These are phyloP conservation scores for Lepidurus packardi DNA, from an alignment of 1,140 invertebrate species.

Conservation along the genomic window DNA sequence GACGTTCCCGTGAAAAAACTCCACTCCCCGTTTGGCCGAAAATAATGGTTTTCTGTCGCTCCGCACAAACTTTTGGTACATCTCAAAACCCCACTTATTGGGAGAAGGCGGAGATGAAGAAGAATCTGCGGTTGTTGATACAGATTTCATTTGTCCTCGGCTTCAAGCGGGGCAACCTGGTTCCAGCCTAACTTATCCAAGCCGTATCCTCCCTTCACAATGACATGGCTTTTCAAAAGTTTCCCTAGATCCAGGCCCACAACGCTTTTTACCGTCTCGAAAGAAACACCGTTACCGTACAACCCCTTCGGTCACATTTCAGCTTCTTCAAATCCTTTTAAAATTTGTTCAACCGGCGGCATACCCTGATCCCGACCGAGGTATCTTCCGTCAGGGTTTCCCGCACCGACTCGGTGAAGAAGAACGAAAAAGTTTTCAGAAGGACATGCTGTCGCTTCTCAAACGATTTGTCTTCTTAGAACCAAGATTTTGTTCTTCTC, in stretches of 20 bases:
- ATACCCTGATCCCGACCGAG: background rate
- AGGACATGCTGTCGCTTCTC: background rate
- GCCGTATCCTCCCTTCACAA: background rate
- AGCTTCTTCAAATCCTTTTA: conserved; percentile 6
- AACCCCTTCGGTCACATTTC: conserved; percentile 4
- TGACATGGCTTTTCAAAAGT: background rate
- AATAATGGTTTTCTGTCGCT: background rate
- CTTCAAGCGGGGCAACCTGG: background rate
- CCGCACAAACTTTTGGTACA: conserved; percentile 10
- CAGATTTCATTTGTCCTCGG: background rate
- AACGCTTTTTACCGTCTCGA: background rate
- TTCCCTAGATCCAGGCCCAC: background rate
- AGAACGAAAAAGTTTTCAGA: background rate
- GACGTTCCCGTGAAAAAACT: no score
- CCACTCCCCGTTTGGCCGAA: background rate
- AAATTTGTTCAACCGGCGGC: background rate
- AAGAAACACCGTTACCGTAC: background rate
- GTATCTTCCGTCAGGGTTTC: background rate
- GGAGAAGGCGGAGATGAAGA: background rate
- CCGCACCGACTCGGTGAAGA: background rate
- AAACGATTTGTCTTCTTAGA: background rate
- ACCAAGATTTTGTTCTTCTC: background rate
- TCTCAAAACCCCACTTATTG: background rate
- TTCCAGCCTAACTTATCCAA: background rate
- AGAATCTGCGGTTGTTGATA: background rate